Evolutionary conservation across 2,888 invertebrate genomes (phyloP).

Genomic region (Celastrina argiolus): DNA sequence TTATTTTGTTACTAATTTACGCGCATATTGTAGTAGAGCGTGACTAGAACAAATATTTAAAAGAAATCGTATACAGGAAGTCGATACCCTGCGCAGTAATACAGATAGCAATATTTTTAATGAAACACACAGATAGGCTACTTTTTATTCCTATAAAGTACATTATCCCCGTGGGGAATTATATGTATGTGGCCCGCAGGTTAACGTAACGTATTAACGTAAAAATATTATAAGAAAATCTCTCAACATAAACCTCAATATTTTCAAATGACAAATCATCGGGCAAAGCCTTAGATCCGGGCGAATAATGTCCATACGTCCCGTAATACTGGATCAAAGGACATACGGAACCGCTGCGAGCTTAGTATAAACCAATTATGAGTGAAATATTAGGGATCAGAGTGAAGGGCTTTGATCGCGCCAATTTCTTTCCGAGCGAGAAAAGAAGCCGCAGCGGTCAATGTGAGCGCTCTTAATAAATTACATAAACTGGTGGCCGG

Average conservation of each 20-base stretch:
- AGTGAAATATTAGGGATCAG: conserved; percentile 78
- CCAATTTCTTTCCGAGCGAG: conserved; percentile 63
- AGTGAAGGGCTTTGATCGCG: conserved; percentile 71
- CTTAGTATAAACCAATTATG: conserved; percentile 79
- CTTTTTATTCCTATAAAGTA: too few relatives aligned
- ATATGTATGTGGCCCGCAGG: too few relatives aligned
- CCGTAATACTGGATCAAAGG: conserved; percentile 77
- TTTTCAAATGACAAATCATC: conserved; percentile 51
- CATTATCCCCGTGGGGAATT: too few relatives aligned
- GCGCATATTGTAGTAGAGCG: too few relatives aligned
- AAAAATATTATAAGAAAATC: background rate
- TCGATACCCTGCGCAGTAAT: too few relatives aligned
- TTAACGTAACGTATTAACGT: background rate
- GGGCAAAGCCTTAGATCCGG: conserved; percentile 61
- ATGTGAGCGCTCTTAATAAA: conserved; percentile 70
- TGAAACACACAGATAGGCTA: too few relatives aligned
- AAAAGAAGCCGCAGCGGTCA: conserved; percentile 64
- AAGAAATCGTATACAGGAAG: too few relatives aligned
- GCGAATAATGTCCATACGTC: conserved; percentile 72
- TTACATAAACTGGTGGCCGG: conserved; percentile 71
- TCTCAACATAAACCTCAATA: conserved; percentile 17
- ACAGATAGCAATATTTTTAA: too few relatives aligned
- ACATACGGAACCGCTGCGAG: conserved; percentile 68
- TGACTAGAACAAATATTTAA: too few relatives aligned
- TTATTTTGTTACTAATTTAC: too few relatives aligned